These are phyloP conservation scores for Euzophera pinguis DNA, from an alignment of 2,888 invertebrate genomes.

Conservation along the genomic window DNA sequence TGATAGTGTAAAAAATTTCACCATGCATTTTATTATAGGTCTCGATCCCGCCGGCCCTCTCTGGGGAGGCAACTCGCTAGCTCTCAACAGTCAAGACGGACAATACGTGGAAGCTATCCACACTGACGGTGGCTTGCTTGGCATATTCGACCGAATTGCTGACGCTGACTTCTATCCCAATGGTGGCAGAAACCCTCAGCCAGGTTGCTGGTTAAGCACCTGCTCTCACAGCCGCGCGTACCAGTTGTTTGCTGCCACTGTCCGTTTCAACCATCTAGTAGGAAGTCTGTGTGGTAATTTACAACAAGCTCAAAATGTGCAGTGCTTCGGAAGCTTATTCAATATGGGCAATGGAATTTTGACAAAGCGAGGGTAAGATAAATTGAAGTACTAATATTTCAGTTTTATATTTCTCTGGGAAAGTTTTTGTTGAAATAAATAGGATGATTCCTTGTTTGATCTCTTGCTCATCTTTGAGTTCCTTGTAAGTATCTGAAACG, in stretches of 20 bases:
- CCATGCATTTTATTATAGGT: no score
- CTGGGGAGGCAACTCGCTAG: slow-evolving; percentile 47
- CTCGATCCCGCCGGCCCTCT: slow-evolving; percentile 59
- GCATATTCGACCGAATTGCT: slow-evolving; percentile 48
- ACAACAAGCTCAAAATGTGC: slow-evolving; percentile 37
- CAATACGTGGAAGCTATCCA: slow-evolving; percentile 61
- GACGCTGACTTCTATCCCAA: slow-evolving; percentile 64
- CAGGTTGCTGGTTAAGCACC: slow-evolving; percentile 48
- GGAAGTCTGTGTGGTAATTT: slow-evolving; percentile 42
- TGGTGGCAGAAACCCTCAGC: slow-evolving; percentile 55
- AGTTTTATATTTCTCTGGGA: no score
- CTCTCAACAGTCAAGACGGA: slow-evolving; percentile 38
- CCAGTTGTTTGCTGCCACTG: slow-evolving; percentile 48
- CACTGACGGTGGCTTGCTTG: slow-evolving; percentile 54
- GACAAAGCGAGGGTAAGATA: slow-evolving; percentile 41
- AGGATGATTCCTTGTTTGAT: no score
- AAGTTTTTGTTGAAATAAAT: no score
- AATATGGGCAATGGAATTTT: slow-evolving; percentile 49
- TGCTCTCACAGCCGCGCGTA: slow-evolving; percentile 56
- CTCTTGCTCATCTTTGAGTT: no score
- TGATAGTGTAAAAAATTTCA: no score
- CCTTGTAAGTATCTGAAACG: no score
- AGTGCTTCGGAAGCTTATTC: slow-evolving; percentile 35
- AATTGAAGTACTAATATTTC: no score
- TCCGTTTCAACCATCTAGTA: slow-evolving; percentile 44